A percentile compares a stretch with the other conserved stretches of the same genome.
Evolutionary conservation across 2,888 invertebrate genomes (phyloP).

Genomic region (Drosophila limbata): DNA sequence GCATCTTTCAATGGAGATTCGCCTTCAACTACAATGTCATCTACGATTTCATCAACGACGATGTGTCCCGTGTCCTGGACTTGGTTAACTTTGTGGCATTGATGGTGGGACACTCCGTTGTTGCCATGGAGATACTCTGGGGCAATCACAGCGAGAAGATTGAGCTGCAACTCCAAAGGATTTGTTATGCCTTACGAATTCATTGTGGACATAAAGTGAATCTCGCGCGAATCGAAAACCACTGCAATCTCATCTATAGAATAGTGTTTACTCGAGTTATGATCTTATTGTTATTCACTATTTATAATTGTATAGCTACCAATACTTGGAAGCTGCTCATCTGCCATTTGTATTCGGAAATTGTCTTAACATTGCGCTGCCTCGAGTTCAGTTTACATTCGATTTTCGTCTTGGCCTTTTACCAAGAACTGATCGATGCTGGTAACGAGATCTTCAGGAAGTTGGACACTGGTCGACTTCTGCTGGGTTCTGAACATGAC

Average conservation of each 20-base stretch:
- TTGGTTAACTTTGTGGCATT: constrained; percentile 38
- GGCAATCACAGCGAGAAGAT: constrained; percentile 25
- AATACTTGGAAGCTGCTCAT: constrained; percentile 14
- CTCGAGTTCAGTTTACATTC: constrained; percentile 56
- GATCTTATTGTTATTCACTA: neutral
- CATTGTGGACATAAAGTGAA: constrained; percentile 31
- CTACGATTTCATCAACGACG: constrained; percentile 23
- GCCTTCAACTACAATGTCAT: constrained; percentile 32
- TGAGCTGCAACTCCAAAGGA: constrained; percentile 31
- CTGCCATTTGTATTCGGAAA: constrained; percentile 50
- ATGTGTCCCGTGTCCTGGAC: constrained; percentile 32
- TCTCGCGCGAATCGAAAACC: neutral
- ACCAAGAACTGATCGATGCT: constrained; percentile 36
- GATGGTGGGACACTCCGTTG: constrained; percentile 30
- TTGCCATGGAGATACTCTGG: constrained; percentile 43
- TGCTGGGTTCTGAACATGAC: neutral
- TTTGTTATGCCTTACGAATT: constrained; percentile 20
- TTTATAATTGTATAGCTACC: constrained; percentile 7
- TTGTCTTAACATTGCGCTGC: constrained; percentile 57
- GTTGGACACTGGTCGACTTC: constrained; percentile 3
- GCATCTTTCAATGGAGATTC: constrained; percentile 35
- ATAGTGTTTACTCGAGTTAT: constrained; percentile 11
- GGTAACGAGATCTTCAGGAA: constrained; percentile 6
- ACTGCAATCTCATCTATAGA: constrained; percentile 18
- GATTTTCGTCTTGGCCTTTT: constrained; percentile 32